These are phyloP conservation scores for Odocoileus hemionus DNA, from an alignment of 2,113 vertebrate genomes.

Conservation along the genomic window DNA sequence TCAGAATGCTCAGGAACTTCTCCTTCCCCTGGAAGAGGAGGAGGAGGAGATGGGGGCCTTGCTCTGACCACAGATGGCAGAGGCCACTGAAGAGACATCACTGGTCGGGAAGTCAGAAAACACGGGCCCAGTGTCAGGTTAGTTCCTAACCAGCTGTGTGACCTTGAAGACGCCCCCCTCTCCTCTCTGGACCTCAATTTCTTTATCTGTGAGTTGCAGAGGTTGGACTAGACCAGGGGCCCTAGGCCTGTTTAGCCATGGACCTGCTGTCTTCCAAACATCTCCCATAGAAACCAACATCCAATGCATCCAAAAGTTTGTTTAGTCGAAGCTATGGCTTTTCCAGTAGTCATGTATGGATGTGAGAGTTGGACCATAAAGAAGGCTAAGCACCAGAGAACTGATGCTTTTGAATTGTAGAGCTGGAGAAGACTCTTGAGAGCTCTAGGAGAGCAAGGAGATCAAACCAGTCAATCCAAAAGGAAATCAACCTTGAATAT, in stretches of 20 bases:
- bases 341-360: background rate
- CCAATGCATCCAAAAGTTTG: background rate
- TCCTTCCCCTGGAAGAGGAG: conserved; percentile 88
- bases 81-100: fast-evolving
- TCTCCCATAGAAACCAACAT: background rate
- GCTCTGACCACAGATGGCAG: background rate
- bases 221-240: background rate
- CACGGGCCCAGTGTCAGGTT: background rate
- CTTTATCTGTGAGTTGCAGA: background rate
- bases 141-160: background rate
- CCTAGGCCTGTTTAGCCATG: background rate
- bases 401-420: background rate
- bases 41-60: too few species aligned
- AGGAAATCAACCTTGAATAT: background rate
- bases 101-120: background rate
- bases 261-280: background rate
- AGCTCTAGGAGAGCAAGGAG: background rate
- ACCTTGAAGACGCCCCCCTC: background rate
- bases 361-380: background rate
- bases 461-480: background rate
- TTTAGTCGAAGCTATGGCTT: background rate
- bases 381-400: background rate
- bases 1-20: conserved; percentile 90
- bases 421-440: background rate
- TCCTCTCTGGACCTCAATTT: background rate